Evolutionary conservation across 2,113 vertebrate species (phyloP).

Genomic region (Callocephalon fimbriatum): DNA sequence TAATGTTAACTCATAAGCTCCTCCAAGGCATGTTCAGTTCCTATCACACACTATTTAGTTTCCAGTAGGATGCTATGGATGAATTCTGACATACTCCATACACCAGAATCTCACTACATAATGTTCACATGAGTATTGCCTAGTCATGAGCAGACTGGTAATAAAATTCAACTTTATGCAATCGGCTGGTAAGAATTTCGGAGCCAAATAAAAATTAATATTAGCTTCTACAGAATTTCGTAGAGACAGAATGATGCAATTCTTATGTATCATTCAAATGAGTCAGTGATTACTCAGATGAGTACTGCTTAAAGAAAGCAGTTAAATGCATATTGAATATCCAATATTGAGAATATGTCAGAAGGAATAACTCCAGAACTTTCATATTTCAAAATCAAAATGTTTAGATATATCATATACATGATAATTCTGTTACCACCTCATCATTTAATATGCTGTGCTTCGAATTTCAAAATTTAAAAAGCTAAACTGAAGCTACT

Average conservation of each 20-base stretch:
- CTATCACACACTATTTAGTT: neutral
- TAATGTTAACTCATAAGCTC: neutral
- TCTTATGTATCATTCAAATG: neutral
- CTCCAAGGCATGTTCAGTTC: neutral
- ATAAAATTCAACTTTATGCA: neutral
- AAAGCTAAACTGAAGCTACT: neutral
- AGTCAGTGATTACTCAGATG: neutral
- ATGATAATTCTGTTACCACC: neutral
- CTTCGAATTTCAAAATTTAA: neutral
- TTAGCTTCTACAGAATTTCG: neutral
- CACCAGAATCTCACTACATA: neutral
- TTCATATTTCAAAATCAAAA: neutral
- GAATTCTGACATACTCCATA: neutral
- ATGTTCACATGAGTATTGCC: neutral
- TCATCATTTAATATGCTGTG: neutral
- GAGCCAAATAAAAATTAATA: neutral
- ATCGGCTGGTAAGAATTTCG: neutral
- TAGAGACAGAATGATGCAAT: neutral
- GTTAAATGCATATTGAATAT: neutral
- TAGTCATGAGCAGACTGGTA: neutral
- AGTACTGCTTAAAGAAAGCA: neutral
- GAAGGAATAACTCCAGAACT: neutral
- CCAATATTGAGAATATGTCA: neutral
- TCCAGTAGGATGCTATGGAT: neutral
- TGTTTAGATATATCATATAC: neutral